A percentile compares a stretch with the other conserved stretches of the same genome.
These are phyloP conservation scores for Leptinotarsa peninsularis DNA, from an alignment of 2,888 invertebrate genomes.

Conservation along the genomic window DNA sequence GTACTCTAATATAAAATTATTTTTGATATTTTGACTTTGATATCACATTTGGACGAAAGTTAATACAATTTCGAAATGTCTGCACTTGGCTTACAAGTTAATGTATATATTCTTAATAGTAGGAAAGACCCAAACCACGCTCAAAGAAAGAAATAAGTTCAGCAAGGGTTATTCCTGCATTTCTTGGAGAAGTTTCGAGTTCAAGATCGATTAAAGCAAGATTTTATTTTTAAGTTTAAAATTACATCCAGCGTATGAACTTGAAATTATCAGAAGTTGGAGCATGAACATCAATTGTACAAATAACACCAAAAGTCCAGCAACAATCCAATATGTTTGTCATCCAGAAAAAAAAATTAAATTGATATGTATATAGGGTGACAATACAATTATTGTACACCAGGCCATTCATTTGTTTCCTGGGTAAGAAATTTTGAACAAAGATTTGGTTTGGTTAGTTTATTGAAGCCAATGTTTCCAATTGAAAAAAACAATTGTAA, in stretches of 20 bases:
- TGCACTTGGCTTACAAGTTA: slow-evolving; percentile 4
- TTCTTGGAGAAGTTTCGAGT: not conserved
- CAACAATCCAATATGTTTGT: too few species aligned
- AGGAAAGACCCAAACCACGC: slow-evolving; percentile 20
- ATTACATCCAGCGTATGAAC: not conserved
- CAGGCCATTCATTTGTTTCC: too few species aligned
- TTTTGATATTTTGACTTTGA: slow-evolving; percentile 24
- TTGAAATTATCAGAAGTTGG: not conserved
- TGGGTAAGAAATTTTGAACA: too few species aligned
- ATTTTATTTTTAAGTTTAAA: not conserved
- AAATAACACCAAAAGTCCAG: too few species aligned
- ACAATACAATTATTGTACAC: too few species aligned
- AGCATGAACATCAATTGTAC: too few species aligned
- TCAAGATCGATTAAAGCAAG: slow-evolving; percentile 1
- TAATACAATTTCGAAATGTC: slow-evolving; percentile 7
- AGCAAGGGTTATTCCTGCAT: slow-evolving; percentile 10
- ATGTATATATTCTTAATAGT: slow-evolving; percentile 6
- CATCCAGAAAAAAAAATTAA: too few species aligned
- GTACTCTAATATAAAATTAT: slow-evolving; percentile 19
- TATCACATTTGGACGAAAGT: slow-evolving; percentile 28
- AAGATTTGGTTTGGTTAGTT: too few species aligned
- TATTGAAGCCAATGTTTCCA: too few species aligned
- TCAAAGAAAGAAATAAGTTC: slow-evolving; percentile 6
- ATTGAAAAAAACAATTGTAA: too few species aligned
- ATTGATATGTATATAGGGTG: too few species aligned